Conservation (phyloP, 1,140 invertebrate genomes). For the Drosophila sturtevanti region DNA sequence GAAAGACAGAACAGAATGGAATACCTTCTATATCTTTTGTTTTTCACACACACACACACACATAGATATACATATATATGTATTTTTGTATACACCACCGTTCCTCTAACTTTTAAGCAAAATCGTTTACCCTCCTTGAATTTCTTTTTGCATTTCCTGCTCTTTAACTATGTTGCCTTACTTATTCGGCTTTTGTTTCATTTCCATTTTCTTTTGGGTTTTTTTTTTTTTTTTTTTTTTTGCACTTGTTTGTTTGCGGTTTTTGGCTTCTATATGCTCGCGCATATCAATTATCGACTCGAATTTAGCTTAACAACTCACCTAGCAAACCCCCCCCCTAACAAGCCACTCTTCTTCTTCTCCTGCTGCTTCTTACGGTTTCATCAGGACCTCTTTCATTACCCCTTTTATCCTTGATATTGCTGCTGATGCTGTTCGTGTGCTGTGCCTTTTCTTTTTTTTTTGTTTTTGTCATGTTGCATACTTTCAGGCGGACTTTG, state of each 20-base stretch:
- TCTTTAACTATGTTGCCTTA: slow-evolving; percentile 20
- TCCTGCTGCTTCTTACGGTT: not conserved
- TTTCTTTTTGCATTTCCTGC: slow-evolving; percentile 13
- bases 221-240: slow-evolving; percentile 12
- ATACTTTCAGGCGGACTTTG: slow-evolving; percentile 42
- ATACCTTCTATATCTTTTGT: no score
- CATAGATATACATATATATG: no score
- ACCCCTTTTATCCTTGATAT: not conserved
- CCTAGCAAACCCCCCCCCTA: no score
- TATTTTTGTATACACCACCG: no score
- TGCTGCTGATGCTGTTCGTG: not conserved
- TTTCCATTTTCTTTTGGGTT: not conserved
- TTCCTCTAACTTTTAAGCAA: no score
- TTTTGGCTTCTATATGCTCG: slow-evolving; percentile 70
- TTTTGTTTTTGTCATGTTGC: slow-evolving; percentile 24
- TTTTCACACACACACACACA: no score
- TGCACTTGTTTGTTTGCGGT: slow-evolving; percentile 74
- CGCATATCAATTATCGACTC: slow-evolving; percentile 76
- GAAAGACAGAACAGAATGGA: no score
- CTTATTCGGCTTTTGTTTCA: not conserved
- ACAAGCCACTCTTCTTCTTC: no score
- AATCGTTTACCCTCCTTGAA: no score
- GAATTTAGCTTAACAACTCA: slow-evolving; percentile 52
- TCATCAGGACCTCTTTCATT: slow-evolving; percentile 1
- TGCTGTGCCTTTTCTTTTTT: not conserved